Percentiles rank a stretch among this genome's conserved stretches.
Conservation (phyloP, 2,888 invertebrate species). For the Cephus rjabovi region DNA sequence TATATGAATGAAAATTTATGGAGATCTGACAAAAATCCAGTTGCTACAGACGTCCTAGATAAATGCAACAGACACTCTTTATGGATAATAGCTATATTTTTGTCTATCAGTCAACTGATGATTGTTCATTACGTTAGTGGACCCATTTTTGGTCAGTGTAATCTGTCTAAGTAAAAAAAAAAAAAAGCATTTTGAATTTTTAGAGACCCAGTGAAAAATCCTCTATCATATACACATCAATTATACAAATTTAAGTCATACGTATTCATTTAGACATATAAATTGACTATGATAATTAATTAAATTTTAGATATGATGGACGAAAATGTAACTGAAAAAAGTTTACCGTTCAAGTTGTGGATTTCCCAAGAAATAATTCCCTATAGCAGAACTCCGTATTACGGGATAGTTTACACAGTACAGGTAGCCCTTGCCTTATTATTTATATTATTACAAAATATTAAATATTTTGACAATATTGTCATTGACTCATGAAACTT, state of each 20-base stretch:
- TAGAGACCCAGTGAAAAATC: not conserved
- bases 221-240: not conserved
- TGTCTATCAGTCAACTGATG: not conserved
- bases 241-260: not conserved
- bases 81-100: not conserved
- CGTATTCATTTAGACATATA: too few relatives aligned
- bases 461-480: not conserved
- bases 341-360: conserved; percentile 42
- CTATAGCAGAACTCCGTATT: conserved; percentile 33
- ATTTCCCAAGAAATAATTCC: conserved; percentile 25
- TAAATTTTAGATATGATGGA: not conserved
- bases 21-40: not conserved
- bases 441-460: not conserved
- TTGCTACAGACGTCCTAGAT: not conserved
- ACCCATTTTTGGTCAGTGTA: not conserved
- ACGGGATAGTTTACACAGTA: conserved; percentile 32
- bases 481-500: not conserved
- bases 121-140: not conserved
- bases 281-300: not conserved
- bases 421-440: conserved; percentile 25
- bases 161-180: not conserved
- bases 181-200: not conserved
- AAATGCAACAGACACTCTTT: not conserved
- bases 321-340: conserved; percentile 35
- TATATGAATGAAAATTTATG: not conserved